Base-by-base conservation (phyloP, 2,888 invertebrate species). In the Polydrusus cervinus region DNA sequence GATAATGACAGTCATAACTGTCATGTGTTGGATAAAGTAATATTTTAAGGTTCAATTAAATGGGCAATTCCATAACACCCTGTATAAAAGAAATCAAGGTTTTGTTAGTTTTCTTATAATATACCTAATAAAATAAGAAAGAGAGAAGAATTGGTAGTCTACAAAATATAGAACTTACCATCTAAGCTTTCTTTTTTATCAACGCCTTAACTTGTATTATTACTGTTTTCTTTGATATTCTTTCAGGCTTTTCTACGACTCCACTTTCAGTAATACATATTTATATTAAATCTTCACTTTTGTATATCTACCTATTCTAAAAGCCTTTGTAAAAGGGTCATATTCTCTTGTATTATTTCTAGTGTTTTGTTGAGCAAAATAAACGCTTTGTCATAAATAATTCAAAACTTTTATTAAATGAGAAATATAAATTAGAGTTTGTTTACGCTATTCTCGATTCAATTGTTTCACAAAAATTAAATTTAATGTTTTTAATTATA, bases 251-350 rank as follows among this genome's bases (percentile, higher is more conserved):
- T 34, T 34, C 55, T 55, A 25, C 55, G 3, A 34, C 9, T 55
- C 38, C 34, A 34, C 34, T 34, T 34, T 16, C 18, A 18, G 11
- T 38, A 57, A 34, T 57, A 57, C 34, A 57, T 57, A 60, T 60
- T 60, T 60, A 60, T 38, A 60, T 60, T 60, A 60, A 60, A 38
- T 60, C 57, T 40, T 10, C 34, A 18, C 40, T 60, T 8, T 60
- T 60, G 38, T 60, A 38, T 38, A 38, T 60, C 25, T 53, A 25
- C 8, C 30, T 55, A 13, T 18, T 55, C 10, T 40, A 3, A 60
- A 18, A 11, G 30, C 30, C 30, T 53, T 53, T 30, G 13, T 51
- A 51, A 25, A 51, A 51, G 10, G 9, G 25, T 14, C 9, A 51
- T 51, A 8, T 18, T 18, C 9, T 16, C 13, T 18, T 10, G 16